A percentile compares a stretch with the other conserved stretches of the same genome.
Evolutionary conservation across 1,140 invertebrate species (phyloP).

Genomic region (Cotesia chilonis): DNA sequence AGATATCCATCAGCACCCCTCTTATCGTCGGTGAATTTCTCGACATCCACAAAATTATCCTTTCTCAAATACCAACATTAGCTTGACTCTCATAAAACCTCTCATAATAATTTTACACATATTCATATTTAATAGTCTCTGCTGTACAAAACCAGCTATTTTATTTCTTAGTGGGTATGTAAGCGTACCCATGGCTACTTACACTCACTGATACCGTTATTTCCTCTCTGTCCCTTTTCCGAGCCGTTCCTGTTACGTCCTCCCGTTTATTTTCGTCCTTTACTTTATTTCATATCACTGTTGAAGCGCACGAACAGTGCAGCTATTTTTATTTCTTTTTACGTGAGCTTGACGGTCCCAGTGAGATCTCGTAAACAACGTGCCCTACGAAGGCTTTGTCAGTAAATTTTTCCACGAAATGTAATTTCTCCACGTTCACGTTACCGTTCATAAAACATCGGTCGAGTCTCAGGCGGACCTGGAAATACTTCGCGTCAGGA

Average conservation of each 20-base stretch:
- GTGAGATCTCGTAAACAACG: conserved; percentile 21
- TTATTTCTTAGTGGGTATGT: too few species aligned
- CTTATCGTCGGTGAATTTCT: too few species aligned
- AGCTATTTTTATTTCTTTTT: conserved; percentile 51
- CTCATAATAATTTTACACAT: too few species aligned
- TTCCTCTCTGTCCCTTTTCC: background rate
- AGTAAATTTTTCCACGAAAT: conserved; percentile 26
- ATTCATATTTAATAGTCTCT: too few species aligned
- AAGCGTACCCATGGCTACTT: too few species aligned
- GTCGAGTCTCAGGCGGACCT: background rate
- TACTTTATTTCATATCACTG: conserved; percentile 47
- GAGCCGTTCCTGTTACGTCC: background rate
- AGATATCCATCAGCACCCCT: too few species aligned
- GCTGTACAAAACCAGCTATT: too few species aligned
- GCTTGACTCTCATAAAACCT: too few species aligned
- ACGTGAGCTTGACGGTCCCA: conserved; percentile 1
- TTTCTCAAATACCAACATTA: too few species aligned
- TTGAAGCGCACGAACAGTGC: conserved; percentile 50
- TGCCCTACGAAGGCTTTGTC: conserved; percentile 19
- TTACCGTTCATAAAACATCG: conserved; percentile 29
- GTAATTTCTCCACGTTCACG: conserved; percentile 13
- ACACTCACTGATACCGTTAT: too few species aligned
- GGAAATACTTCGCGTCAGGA: background rate
- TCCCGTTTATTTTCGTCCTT: background rate
- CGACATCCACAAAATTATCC: too few species aligned